Evolutionary conservation across 2,797 vertebrate genomes (phyloP), one percentile per base, ranked within the genome.

Genomic region (Trematomus bernacchii): DNA sequence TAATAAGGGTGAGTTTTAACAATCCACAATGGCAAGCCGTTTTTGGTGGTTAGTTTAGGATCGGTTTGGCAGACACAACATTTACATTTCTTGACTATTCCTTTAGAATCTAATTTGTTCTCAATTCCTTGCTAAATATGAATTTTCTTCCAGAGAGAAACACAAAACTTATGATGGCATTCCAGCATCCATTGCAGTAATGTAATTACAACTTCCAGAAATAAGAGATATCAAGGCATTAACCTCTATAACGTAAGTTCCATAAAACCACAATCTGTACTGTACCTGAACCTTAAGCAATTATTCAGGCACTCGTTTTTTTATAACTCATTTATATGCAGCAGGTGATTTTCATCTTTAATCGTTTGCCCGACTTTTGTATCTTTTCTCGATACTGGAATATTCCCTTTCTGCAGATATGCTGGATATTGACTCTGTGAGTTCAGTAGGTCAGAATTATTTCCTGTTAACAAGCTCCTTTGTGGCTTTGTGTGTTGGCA

Each of bases 391-490:
- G 0, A 27, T 5, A 1, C 33, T 18, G 53, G 27, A 71, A 48
- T 43, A 52, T 64, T 51, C 6, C 23, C 18, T 70, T 27, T 13
- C 66, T 55, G 15, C 13, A 44, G 12, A 42, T 65, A 2, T 10
- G 42, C 58, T 64, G 58, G 51, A 50, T 21, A 3, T 54, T 15
- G 43, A 12, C 55, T 50, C 44, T 10, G 14, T 1, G 21, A 65
- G 63, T 70, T 57, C 42, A 66, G 48, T 21, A 64, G 60, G 71
- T 85, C 79, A 64, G 51, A 68, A 27, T 71, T 30, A 48, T 51
- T 80, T 71, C 19, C 54, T 53, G 60, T 30, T 85, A 77, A 77
- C 60, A 30, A 80, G 71, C 55, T 76, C 51, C 67, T 48, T 46
- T 63, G 16, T 15, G 61, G 8, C 1, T 3, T n/a, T 5, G 6